Base-by-base conservation (phyloP, 2,888 invertebrate genomes). In the Abrostola triplasia region DNA sequence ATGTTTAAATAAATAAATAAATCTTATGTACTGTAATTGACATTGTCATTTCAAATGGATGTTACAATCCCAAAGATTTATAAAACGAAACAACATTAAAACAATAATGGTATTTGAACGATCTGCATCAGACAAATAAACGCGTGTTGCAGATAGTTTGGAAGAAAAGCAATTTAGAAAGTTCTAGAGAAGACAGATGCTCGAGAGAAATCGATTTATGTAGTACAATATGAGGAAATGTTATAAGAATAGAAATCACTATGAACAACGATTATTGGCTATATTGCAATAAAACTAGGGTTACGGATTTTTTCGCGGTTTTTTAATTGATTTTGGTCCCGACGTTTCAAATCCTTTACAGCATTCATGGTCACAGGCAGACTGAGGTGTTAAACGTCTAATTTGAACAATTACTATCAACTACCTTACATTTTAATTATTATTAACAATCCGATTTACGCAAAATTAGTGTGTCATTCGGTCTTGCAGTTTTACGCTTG, bases 91-190 rank as follows among this genome's bases (percentile, higher is more conserved):
- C 6, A 36, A 51, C 13, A 2, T 35, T 36, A 2, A 54, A 72
- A 40, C 38, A 54, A 36, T 40, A 54, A 73, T 52, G 53, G 7
- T 48, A 40, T 69, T 48, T 44, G 13, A 8, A 24, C 8, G 38
- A 49, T 51, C 44, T 70, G 49, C 48, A 64, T 35, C 41, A 48
- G 52, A 24, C 13, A 61, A 53, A 12, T 11, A 0, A 57, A 13
- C 57, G 12, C 47, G 51, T 68, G 54, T 41, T 55, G 40, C 47
- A 36, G 35, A 11, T 51, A 53, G 58, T 58, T 70, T 1, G 9
- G 42, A 70, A 73, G 73, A 68, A 70, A 70, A 73, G 40, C 73
- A 68, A 68, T 73, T 36, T 44, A 5, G 6, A 62, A 70, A 68
- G 51, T 70, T 73, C 51, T 8, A 8, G 24, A 44, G 57, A 24